Evolutionary conservation across 2,113 vertebrate genomes (phyloP), one percentile per base, ranked within the genome.

Genomic region (Hystrix cristata): DNA sequence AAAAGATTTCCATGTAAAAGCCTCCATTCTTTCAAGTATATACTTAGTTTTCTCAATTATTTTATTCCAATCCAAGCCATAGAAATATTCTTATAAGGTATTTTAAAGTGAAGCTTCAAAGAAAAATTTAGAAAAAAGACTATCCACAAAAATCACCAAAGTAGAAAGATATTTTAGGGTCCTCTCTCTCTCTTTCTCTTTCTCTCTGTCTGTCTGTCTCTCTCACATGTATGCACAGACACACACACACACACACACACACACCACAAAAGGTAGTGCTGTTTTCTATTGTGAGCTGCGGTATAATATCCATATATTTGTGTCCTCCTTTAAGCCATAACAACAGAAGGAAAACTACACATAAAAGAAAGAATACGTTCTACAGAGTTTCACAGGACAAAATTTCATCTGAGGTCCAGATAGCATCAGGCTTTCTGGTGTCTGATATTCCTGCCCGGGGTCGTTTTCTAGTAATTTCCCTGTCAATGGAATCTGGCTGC

Each of bases 31-130:
- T 94, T 90, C 55, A 96, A 96, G 38, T 21, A 71, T 81, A 87
- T 13, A 72, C 53, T 87, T 95, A 94, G 93, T 97, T 90, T 95
- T 92, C 83, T 94, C 74, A 65, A 48, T 93, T 31, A 90, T 88
- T 85, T 57, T 81, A 72, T 93, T 97, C 64, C 90, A 78, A 93
- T 81, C 27, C 48, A 48, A 86, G 43, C 14, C 31, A n/a, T 59
- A 84, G 11, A 80, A 83, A 64, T 57, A 57, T 59, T 79, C 19
- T 80, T 23, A 48, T 19, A 60, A 74, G 43, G 8, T 55, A 43
- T 51, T 91, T 87, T 62, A n/a, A 90, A 89, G 12, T 4, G 6
- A 84, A 60, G 7, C 14, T 23, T 87, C 67, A 38, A 90, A 84
- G 83, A 46, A 76, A 80, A 16, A 81, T 34, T 34, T 57, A 57